Evolutionary conservation across 37 sponge, comb jelly and placozoan species (phyloP).

Genomic region (Cladorhizidae sp.): DNA sequence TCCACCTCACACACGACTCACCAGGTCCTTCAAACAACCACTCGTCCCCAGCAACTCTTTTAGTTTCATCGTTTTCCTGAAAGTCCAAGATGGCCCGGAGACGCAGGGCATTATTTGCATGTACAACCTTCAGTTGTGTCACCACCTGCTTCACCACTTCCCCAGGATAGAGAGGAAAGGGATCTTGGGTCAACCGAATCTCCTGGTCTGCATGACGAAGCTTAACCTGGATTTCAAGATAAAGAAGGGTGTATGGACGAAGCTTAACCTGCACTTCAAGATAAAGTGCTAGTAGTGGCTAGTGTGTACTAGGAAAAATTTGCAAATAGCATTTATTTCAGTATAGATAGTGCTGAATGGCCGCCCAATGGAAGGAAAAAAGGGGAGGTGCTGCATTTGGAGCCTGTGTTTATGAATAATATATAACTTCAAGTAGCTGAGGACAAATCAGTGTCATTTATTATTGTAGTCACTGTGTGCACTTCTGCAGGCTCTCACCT

Average conservation of each 20-base stretch:
- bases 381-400: not conserved
- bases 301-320: not conserved
- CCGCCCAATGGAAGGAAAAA: too few relatives aligned
- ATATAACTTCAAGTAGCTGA: not conserved
- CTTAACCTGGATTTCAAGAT: conserved; percentile 62
- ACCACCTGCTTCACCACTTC: conserved; percentile 89
- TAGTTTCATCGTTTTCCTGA: conserved; percentile 74
- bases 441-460: not conserved
- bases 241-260: too few relatives aligned
- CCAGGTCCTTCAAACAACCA: conserved; percentile 99
- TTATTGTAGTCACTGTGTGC: not conserved
- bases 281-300: not conserved
- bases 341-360: too few relatives aligned
- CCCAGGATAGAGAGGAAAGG: conserved; percentile 98
- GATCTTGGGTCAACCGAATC: conserved; percentile 95
- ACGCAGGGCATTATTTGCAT: conserved; percentile 96
- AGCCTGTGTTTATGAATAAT: not conserved
- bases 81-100: conserved; percentile 95
- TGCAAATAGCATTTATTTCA: too few relatives aligned
- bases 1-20: conserved; percentile 48
- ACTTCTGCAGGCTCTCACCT: conserved; percentile 28
- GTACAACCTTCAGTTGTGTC: conserved; percentile 88
- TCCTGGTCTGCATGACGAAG: conserved; percentile 97
- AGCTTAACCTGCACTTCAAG: conserved; percentile 69
- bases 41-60: conserved; percentile 96